Conservation (phyloP, 2,113 vertebrate species). For the Labeo rohita region DNA sequence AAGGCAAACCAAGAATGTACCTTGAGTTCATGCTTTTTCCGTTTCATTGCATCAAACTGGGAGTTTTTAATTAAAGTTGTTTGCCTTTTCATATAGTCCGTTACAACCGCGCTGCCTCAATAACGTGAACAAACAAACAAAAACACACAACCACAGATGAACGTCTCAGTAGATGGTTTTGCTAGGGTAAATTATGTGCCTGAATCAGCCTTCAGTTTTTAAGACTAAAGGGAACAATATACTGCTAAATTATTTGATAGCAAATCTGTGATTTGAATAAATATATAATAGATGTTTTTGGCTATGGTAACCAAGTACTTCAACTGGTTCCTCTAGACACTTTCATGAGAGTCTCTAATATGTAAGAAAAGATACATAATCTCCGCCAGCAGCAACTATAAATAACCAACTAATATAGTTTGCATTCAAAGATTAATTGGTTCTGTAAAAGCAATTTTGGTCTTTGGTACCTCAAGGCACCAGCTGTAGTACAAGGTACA, state of each 20-base stretch:
- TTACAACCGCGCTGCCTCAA: background rate
- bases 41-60: background rate
- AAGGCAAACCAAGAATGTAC: background rate
- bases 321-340: background rate
- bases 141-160: background rate
- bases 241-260: background rate
- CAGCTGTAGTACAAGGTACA: background rate
- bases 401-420: background rate
- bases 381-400: background rate
- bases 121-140: background rate
- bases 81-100: background rate
- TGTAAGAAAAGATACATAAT: background rate
- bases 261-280: too few relatives aligned
- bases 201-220: background rate
- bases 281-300: too few relatives aligned
- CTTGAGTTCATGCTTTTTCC: background rate
- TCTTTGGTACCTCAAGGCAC: background rate
- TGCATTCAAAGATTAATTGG: background rate
- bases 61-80: background rate
- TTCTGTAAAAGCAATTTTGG: background rate
- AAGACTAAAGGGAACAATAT: background rate
- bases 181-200: background rate
- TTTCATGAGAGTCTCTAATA: background rate
- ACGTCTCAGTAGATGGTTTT: constrained; percentile 15
- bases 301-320: background rate